Percentiles rank a stretch among this genome's conserved stretches.
These are phyloP conservation scores for Horisme vitalbata DNA, from an alignment of 2,888 invertebrate species.

Conservation along the genomic window DNA sequence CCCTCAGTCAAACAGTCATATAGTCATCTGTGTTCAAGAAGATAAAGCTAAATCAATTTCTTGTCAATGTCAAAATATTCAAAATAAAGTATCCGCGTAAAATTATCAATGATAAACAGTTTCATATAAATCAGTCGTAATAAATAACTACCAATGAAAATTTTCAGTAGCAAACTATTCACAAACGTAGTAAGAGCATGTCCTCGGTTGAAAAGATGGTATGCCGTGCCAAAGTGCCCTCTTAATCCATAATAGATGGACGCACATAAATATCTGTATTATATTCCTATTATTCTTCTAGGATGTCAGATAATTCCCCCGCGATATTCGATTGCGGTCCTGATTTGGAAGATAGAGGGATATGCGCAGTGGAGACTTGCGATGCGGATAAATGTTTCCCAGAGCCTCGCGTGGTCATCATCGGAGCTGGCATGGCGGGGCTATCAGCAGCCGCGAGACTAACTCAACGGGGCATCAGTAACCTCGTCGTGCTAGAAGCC, in stretches of 20 bases:
- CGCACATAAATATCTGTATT: slow-evolving; percentile 24
- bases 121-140: slow-evolving; percentile 16
- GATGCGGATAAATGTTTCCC: slow-evolving; percentile 54
- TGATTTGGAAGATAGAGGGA: slow-evolving; percentile 59
- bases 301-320: slow-evolving; percentile 46
- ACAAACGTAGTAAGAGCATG: slow-evolving; percentile 40
- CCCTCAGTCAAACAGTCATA: no score
- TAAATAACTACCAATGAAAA: slow-evolving; percentile 44
- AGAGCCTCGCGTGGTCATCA: slow-evolving; percentile 87
- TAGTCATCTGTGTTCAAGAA: no score
- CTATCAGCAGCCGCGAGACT: slow-evolving; percentile 89
- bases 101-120: slow-evolving; percentile 9
- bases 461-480: slow-evolving; percentile 86
- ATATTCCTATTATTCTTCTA: slow-evolving; percentile 34
- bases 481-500: slow-evolving; percentile 89
- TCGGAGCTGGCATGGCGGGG: slow-evolving; percentile 92
- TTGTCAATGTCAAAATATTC: slow-evolving; percentile 11
- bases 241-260: slow-evolving; percentile 28
- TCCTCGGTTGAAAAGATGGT: slow-evolving; percentile 51
- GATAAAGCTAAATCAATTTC: not conserved
- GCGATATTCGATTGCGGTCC: slow-evolving; percentile 53
- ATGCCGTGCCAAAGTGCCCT: slow-evolving; percentile 34
- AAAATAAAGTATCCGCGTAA: not conserved
- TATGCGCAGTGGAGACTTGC: slow-evolving; percentile 59
- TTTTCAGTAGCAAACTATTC: slow-evolving; percentile 39